phyloP scores from a whole-genome alignment of 2,797 vertebrate genomes.

The Fistularia commersonii region DNA sequence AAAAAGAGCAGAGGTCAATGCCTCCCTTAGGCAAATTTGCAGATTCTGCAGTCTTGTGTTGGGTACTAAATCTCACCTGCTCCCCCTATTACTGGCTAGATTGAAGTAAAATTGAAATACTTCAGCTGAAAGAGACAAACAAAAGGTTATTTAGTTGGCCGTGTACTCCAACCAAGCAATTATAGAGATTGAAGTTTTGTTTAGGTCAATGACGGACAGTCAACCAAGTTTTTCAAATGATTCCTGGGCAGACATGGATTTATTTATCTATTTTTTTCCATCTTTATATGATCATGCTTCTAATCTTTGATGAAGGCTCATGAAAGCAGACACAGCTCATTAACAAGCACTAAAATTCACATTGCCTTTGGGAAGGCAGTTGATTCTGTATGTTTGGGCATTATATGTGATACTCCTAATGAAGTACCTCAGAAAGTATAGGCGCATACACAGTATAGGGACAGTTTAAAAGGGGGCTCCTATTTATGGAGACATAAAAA shows the following conservation, averaged over 20 bases:
- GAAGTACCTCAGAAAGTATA: conserved; percentile 21
- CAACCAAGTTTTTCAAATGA: conserved; percentile 14
- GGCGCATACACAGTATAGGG: conserved; percentile 11
- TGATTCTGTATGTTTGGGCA: conserved; percentile 10
- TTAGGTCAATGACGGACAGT: background rate
- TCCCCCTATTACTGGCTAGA: conserved; percentile 19
- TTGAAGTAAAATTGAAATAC: conserved; percentile 21
- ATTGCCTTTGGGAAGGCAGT: conserved; percentile 10
- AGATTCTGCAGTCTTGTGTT: conserved; percentile 47
- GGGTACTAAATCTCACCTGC: conserved; percentile 50
- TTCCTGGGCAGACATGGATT: background rate
- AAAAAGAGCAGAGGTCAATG: conserved; percentile 66
- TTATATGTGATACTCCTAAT: conserved; percentile 16
- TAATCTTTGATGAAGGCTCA: conserved; percentile 20
- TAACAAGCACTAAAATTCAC: conserved; percentile 2
- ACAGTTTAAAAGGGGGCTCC: conserved; percentile 9
- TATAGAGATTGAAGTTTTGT: background rate
- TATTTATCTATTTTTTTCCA: conserved; percentile 1
- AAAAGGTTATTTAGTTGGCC: conserved; percentile 29
- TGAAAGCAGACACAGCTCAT: conserved; percentile 8
- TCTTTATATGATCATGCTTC: conserved; percentile 15
- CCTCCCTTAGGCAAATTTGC: conserved; percentile 42
- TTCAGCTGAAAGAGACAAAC: conserved; percentile 21
- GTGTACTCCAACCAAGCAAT: conserved; percentile 17
- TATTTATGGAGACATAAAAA: conserved; percentile 17